phyloP scores from a whole-genome alignment of 2,113 vertebrate species.

The Anhinga rufa region DNA sequence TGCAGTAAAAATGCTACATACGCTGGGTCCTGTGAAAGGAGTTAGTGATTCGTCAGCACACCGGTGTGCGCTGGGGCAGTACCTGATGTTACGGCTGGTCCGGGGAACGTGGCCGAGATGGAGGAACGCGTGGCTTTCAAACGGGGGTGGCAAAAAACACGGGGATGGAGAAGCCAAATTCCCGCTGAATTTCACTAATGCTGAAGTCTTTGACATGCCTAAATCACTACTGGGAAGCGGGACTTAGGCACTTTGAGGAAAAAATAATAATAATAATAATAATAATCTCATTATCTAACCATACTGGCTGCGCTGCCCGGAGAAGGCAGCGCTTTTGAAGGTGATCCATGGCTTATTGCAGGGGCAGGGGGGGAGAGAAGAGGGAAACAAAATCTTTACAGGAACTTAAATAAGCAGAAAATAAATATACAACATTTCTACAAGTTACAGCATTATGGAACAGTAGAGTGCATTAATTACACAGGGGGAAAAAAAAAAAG shows the following conservation, averaged over 20 bases:
- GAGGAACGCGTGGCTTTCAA: background rate
- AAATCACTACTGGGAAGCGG: background rate
- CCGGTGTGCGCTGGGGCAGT: conserved; percentile 47
- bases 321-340: background rate
- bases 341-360: background rate
- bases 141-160: background rate
- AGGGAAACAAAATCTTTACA: conserved; percentile 55
- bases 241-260: conserved; percentile 32
- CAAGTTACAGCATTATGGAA: conserved; percentile 78
- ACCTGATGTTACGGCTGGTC: conserved; percentile 58
- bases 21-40: conserved; percentile 82
- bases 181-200: background rate
- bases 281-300: background rate
- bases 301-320: background rate
- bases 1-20: conserved; percentile 87
- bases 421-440: conserved; percentile 81
- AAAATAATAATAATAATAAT: background rate
- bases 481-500: background rate
- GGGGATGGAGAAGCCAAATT: background rate
- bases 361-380: background rate
- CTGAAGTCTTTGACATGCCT: background rate
- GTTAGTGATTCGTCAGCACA: conserved; percentile 69
- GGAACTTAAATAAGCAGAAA: conserved; percentile 81
- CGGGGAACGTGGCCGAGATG: conserved; percentile 47
- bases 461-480: conserved; percentile 79